These are phyloP conservation scores for Prionailurus viverrinus DNA, from an alignment of 2,113 vertebrate genomes.

Conservation along the genomic window DNA sequence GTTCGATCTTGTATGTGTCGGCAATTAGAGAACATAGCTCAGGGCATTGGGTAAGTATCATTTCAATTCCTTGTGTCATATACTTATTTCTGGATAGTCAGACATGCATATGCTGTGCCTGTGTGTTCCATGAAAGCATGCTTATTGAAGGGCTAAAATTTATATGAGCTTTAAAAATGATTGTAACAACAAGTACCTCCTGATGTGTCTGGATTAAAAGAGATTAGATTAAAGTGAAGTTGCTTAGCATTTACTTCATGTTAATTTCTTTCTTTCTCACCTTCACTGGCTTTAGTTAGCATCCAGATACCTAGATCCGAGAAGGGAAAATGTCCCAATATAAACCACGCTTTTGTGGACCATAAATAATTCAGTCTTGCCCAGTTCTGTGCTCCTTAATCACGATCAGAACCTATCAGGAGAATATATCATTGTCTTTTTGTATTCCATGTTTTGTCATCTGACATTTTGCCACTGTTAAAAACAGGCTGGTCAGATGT, in stretches of 20 bases:
- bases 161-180: slow-evolving; percentile 6
- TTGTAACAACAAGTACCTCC: neutral
- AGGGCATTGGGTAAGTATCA: slow-evolving; percentile 92
- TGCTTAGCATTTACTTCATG: neutral
- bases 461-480: slow-evolving; percentile 1
- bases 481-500: neutral
- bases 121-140: neutral
- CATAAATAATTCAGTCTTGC: neutral
- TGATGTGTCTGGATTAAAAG: slow-evolving; percentile 16
- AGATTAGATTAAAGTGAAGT: neutral
- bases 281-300: neutral
- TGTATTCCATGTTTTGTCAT: neutral
- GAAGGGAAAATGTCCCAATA: neutral
- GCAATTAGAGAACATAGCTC: slow-evolving; percentile 94
- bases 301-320: neutral
- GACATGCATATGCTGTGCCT: neutral
- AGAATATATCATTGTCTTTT: neutral
- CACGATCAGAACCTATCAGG: neutral
- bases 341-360: neutral
- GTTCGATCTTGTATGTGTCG: slow-evolving; percentile 96
- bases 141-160: neutral
- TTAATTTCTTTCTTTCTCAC: neutral
- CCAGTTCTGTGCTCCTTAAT: neutral
- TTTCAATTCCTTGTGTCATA: neutral
- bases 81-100: slow-evolving; percentile 9